Evolutionary conservation across 2,888 invertebrate genomes (phyloP).

Genomic region (Eurois occulta): DNA sequence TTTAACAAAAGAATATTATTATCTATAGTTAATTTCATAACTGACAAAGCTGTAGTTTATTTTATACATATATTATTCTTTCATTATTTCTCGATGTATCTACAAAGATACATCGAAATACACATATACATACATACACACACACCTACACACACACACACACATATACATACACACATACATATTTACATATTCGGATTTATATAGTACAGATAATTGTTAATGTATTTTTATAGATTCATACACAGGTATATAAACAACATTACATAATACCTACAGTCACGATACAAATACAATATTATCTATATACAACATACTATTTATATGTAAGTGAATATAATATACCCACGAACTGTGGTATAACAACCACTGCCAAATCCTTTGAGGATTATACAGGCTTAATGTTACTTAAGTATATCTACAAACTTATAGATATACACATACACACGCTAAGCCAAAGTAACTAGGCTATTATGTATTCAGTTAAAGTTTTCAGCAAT

Average conservation of each 20-base stretch:
- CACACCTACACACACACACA: too few relatives aligned
- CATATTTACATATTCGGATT: too few relatives aligned
- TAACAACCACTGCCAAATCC: conserved; percentile 43
- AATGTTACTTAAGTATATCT: conserved; percentile 15
- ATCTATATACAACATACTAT: not conserved
- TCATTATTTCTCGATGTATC: not conserved
- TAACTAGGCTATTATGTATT: conserved; percentile 11
- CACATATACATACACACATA: too few relatives aligned
- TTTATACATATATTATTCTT: not conserved
- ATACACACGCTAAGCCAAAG: conserved; percentile 7
- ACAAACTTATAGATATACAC: not conserved
- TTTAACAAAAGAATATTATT: conserved; percentile 17
- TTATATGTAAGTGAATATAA: conserved; percentile 10
- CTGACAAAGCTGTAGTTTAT: not conserved
- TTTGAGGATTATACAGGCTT: conserved; percentile 48
- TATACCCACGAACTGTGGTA: conserved; percentile 10
- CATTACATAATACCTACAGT: not conserved
- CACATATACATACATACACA: too few relatives aligned
- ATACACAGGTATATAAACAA: not conserved
- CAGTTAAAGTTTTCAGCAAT: not conserved
- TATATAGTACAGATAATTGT: not conserved
- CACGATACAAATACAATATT: not conserved
- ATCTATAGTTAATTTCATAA: not conserved
- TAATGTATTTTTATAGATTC: not conserved
- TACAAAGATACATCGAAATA: not conserved